These are phyloP conservation scores for Drosophila longiperda DNA, from an alignment of 2,888 invertebrate species.

Conservation along the genomic window DNA sequence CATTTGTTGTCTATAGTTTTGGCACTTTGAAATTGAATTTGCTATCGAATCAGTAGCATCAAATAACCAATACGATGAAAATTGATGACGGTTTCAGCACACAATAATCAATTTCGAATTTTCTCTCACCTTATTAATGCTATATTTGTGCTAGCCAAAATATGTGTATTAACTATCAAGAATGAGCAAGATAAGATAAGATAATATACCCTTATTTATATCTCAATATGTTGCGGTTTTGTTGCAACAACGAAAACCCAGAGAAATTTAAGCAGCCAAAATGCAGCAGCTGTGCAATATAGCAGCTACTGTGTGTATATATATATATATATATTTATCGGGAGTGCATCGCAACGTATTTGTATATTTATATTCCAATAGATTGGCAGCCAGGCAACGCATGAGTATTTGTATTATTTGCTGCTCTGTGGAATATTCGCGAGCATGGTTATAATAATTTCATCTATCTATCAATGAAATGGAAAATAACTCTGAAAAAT, in stretches of 20 bases:
- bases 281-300: slow-evolving; percentile 45
- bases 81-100: slow-evolving; percentile 16
- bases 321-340: background rate
- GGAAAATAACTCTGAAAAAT: slow-evolving; percentile 62
- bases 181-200: background rate
- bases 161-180: background rate
- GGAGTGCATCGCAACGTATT: slow-evolving; percentile 56
- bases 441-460: slow-evolving; percentile 63
- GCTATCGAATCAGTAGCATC: slow-evolving; percentile 77
- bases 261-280: slow-evolving; percentile 16
- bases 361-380: slow-evolving; percentile 56
- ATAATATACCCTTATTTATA: too few species aligned
- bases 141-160: slow-evolving; percentile 1
- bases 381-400: slow-evolving; percentile 31
- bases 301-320: background rate
- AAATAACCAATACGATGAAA: slow-evolving; percentile 55
- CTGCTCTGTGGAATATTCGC: slow-evolving; percentile 13
- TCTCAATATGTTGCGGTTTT: slow-evolving; percentile 26
- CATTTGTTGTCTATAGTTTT: slow-evolving; percentile 58
- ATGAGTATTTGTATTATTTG: background rate
- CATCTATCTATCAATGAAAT: slow-evolving; percentile 51
- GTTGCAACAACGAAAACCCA: background rate
- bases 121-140: background rate
- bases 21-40: slow-evolving; percentile 76
- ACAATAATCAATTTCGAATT: slow-evolving; percentile 4